These are phyloP conservation scores for Athalia rosae DNA, from an alignment of 2,888 invertebrate species.

Conservation along the genomic window DNA sequence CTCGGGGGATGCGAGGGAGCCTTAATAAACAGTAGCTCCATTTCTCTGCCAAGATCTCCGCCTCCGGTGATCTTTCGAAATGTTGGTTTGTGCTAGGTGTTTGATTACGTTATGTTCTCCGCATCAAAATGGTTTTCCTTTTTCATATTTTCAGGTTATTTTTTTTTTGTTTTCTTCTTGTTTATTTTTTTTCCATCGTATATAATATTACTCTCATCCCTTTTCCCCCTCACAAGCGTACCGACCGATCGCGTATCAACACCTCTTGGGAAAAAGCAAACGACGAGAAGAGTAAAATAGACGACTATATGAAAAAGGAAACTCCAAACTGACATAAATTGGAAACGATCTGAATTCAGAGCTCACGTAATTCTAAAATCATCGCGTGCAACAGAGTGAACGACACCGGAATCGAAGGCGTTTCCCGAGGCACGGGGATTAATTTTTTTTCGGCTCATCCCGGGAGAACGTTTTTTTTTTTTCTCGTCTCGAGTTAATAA, in stretches of 20 bases:
- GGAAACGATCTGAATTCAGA: too few relatives aligned
- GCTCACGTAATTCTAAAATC: too few relatives aligned
- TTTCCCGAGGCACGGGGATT: too few relatives aligned
- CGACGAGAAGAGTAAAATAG: too few relatives aligned
- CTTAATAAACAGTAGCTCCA: conserved; percentile 56
- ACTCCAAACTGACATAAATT: too few relatives aligned
- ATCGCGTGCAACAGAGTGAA: too few relatives aligned
- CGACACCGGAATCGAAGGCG: too few relatives aligned
- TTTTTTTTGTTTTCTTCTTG: background rate
- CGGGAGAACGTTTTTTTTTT: too few relatives aligned
- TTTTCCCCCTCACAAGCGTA: background rate
- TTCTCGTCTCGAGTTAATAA: too few relatives aligned
- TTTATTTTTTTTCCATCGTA: background rate
- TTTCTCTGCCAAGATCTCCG: conserved; percentile 48
- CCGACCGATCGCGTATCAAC: background rate
- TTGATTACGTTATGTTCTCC: conserved; percentile 41
- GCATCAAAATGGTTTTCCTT: conserved; percentile 15
- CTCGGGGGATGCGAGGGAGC: conserved; percentile 51
- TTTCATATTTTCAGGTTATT: background rate
- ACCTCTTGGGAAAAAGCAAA: too few relatives aligned
- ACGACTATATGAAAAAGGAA: too few relatives aligned
- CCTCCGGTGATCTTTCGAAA: conserved; percentile 40
- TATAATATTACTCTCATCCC: background rate
- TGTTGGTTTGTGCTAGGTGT: conserved; percentile 41
- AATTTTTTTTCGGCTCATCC: too few relatives aligned